Conservation (phyloP, 2,888 invertebrate genomes). For the Phasia obesa region DNA sequence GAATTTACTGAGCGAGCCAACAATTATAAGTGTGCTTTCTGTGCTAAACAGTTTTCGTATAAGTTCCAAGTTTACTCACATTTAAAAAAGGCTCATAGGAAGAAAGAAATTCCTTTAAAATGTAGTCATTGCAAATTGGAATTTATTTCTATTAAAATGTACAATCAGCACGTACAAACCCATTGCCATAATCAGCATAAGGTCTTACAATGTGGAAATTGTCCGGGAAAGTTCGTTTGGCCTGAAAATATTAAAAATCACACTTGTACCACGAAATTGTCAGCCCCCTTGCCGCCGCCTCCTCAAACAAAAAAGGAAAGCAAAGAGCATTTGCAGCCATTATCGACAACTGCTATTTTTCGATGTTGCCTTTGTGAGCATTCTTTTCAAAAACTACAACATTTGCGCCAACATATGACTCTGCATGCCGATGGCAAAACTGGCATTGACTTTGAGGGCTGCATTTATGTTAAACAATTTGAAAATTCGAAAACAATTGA, state of each 20-base stretch:
- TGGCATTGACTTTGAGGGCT: constrained; percentile 72
- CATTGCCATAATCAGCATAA: constrained; percentile 78
- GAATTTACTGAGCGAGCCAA: neutral
- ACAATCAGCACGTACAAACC: constrained; percentile 83
- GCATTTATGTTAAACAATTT: constrained; percentile 72
- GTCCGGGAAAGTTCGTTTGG: constrained; percentile 78
- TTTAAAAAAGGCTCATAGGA: constrained; percentile 76
- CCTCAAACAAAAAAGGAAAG: constrained; percentile 77
- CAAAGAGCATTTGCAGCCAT: constrained; percentile 76
- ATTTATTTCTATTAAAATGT: constrained; percentile 83
- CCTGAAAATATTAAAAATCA: constrained; percentile 72
- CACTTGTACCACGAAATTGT: constrained; percentile 71
- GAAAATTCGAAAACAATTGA: constrained; percentile 34
- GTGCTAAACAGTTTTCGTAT: constrained; percentile 74
- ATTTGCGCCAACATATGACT: constrained; percentile 74
- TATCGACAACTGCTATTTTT: constrained; percentile 59
- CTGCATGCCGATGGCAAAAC: constrained; percentile 74
- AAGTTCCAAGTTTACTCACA: constrained; percentile 77
- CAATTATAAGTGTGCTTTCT: constrained; percentile 76
- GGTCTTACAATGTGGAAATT: constrained; percentile 75
- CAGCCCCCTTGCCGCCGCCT: neutral
- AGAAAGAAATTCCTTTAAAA: constrained; percentile 83
- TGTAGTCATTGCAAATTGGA: constrained; percentile 84
- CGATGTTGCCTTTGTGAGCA: constrained; percentile 75
- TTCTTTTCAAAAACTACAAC: constrained; percentile 69